phyloP scores from a whole-genome alignment of 1,140 invertebrate genomes.

The Sinonovacula constricta region DNA sequence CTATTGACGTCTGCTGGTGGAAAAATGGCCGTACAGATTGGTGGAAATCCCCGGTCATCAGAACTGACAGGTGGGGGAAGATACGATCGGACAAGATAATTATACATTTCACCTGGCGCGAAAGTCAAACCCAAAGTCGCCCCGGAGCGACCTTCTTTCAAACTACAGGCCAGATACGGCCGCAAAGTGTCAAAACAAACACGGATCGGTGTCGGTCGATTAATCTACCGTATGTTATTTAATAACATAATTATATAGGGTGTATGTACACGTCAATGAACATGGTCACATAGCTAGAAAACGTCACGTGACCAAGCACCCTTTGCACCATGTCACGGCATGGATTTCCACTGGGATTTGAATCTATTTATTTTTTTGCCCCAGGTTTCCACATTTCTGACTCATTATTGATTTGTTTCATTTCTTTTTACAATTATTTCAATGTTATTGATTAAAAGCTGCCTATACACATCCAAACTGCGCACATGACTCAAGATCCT shows the following conservation, averaged over 20 bases:
- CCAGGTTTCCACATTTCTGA: too few relatives aligned
- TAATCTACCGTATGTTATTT: slow-evolving; percentile 27
- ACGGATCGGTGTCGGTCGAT: slow-evolving; percentile 10
- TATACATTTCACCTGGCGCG: slow-evolving; percentile 31
- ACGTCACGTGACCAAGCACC: slow-evolving; percentile 7
- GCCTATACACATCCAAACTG: too few relatives aligned
- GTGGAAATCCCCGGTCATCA: slow-evolving; percentile 17
- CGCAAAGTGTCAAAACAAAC: slow-evolving; percentile 51
- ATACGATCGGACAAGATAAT: slow-evolving; percentile 44
- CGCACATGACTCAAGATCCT: too few relatives aligned
- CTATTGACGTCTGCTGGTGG: too few relatives aligned
- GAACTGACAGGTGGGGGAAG: slow-evolving; percentile 7
- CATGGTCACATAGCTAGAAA: too few relatives aligned
- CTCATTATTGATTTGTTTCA: too few relatives aligned
- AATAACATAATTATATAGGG: slow-evolving; percentile 33
- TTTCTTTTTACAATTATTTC: too few relatives aligned
- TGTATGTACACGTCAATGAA: background rate
- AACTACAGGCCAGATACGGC: slow-evolving; percentile 17
- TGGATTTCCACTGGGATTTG: slow-evolving; percentile 19
- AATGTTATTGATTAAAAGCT: too few relatives aligned
- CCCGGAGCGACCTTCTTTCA: background rate
- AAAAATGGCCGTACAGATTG: slow-evolving; percentile 10
- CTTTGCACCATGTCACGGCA: slow-evolving; percentile 36
- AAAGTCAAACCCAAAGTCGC: background rate
- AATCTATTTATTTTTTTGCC: background rate